Percentiles rank a stretch among this genome's conserved stretches.
These are phyloP conservation scores for Neuroterus valhalla DNA, from an alignment of 1,140 invertebrate genomes.

Conservation along the genomic window DNA sequence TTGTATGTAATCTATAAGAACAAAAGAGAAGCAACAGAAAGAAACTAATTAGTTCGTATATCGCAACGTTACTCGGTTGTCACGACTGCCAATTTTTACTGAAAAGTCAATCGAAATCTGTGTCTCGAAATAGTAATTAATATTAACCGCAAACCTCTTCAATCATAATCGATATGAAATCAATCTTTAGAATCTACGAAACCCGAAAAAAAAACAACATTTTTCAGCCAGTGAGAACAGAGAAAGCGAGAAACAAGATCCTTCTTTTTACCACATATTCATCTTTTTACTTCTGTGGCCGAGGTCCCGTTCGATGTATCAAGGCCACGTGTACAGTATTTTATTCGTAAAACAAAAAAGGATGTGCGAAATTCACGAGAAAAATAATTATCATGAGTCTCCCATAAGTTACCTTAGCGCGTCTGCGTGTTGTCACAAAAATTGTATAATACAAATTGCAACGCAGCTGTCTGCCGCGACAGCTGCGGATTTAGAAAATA, in stretches of 20 bases:
- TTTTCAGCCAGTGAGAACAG: neutral
- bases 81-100: conserved; percentile 47
- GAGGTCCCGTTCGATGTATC: neutral
- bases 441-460: conserved; percentile 15
- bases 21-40: neutral
- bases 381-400: conserved; percentile 25
- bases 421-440: neutral
- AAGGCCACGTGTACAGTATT: conserved; percentile 33
- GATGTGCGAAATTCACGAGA: neutral
- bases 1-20: neutral
- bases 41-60: neutral
- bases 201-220: neutral
- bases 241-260: neutral
- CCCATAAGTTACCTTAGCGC: conserved; percentile 48
- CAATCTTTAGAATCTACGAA: neutral
- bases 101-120: conserved; percentile 37
- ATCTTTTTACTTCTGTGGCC: conserved; percentile 10
- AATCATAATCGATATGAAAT: neutral
- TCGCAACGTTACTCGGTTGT: conserved; percentile 44
- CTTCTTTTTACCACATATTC: neutral
- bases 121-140: conserved; percentile 11
- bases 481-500: neutral
- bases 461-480: neutral
- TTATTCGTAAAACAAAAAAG: neutral
- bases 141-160: neutral